Percentiles rank a stretch among this genome's conserved stretches.
These are phyloP conservation scores for Pionites leucogaster DNA, from an alignment of 2,113 vertebrate species.

Conservation along the genomic window DNA sequence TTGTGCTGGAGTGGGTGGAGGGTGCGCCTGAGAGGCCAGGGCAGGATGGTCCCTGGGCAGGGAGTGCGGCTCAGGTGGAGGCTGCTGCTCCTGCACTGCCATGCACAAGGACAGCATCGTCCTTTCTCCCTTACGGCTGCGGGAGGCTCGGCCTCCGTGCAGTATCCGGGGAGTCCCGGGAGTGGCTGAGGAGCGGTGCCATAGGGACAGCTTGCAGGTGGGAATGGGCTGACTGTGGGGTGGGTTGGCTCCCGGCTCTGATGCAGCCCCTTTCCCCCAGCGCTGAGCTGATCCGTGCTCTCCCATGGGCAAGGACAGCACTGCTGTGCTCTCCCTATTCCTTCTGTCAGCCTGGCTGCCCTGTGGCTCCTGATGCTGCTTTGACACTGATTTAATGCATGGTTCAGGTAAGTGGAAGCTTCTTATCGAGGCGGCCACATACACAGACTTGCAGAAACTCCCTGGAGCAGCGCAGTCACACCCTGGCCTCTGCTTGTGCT, in stretches of 20 bases:
- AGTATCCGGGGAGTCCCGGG: background rate
- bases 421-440: background rate
- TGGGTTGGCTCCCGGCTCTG: background rate
- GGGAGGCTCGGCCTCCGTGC: too few relatives aligned
- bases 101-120: accelerated
- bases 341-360: background rate
- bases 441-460: background rate
- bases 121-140: accelerated
- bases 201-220: background rate
- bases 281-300: accelerated
- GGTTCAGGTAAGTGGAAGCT: background rate
- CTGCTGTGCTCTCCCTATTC: background rate
- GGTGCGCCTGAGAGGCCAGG: background rate
- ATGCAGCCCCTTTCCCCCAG: background rate
- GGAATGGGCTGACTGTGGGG: background rate
- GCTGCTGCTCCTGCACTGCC: background rate
- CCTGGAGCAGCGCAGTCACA: background rate
- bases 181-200: background rate
- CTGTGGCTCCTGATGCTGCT: background rate
- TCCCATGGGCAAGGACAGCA: background rate
- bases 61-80: background rate
- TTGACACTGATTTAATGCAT: accelerated
- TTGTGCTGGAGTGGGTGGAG: background rate
- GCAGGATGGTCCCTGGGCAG: background rate
- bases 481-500: background rate